Base-by-base conservation (phyloP, 2,797 vertebrate species). In the Bufotes viridis region DNA sequence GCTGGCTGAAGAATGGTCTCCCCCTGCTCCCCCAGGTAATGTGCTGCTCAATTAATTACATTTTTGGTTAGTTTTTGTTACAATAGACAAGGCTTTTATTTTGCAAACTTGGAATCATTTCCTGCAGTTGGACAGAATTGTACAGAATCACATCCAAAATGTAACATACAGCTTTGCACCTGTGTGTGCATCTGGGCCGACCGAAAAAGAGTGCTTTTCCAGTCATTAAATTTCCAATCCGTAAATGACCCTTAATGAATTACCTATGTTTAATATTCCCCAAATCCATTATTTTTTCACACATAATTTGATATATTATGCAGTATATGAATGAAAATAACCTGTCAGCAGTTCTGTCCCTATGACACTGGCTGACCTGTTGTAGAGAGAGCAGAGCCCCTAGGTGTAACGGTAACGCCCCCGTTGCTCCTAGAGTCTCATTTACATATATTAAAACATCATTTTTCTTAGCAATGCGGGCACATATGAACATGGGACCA, bases 1-100 rank as follows among this genome's bases (percentile, higher is more conserved):
- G 93, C 67, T 99, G 98, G 98, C 93, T 99, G 63, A 97, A 96
- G 92, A 98, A 99, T 9, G 97, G 97, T 89, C 88, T 75, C 87
- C 94, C 96, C 83, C 93, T 98, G 89, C 92, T 92, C 90, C 91
- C 95, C 13, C 95, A 95, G 95, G 95, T 96, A 94, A 29, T 2
- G 22, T 74, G 34, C 15, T 17, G 3, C 13, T 65, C 18, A 20
- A 49, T 51, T 58, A 10, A 9, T 65, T 24, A 81, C 51, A 55
- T 55, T 76, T 78, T 17, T 7, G 2, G 11, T 20, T 20, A 74
- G 11, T 76, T 53, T 51, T 76, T 53, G 17, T 55, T n/a, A 55
- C 22, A 78, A 55, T 15, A 55, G 22, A 55, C 22, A 14, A 55
- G 24, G 42, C 18, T 22, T 74, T 51, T 22, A 51, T 22, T 42